Evolutionary conservation across 30 jellyfish, hydroid and myxozoan species (phyloP).

Genomic region (Nemopilema nomurai): DNA sequence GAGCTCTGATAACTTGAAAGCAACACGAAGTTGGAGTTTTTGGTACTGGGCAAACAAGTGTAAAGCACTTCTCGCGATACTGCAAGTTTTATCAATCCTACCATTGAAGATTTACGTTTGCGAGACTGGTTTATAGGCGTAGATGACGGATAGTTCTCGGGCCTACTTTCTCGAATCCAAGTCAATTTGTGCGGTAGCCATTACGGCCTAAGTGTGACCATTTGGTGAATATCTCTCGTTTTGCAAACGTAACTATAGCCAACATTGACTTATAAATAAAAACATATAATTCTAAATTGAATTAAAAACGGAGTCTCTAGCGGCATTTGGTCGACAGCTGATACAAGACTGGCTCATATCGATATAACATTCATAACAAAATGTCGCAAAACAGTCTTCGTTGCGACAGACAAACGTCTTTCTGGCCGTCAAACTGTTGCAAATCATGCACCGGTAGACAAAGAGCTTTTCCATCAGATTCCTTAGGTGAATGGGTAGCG

Average conservation of each 20-base stretch:
- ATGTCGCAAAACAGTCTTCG: constrained; percentile 74
- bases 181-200: no score
- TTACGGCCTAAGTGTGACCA: neutral
- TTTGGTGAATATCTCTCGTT: neutral
- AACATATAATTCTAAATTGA: constrained; percentile 16
- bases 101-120: no score
- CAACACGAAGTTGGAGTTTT: no score
- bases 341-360: constrained; percentile 91
- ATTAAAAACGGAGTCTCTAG: constrained; percentile 60
- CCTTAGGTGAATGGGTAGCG: constrained; percentile 59
- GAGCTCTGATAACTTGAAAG: no score
- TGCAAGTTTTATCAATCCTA: no score
- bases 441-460: constrained; percentile 89
- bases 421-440: constrained; percentile 68
- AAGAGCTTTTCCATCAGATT: constrained; percentile 31
- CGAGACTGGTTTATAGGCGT: no score
- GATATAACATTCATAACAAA: constrained; percentile 85
- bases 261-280: neutral
- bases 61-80: no score
- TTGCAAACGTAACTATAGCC: neutral
- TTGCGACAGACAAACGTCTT: constrained; percentile 71
- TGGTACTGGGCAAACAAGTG: no score
- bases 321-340: constrained; percentile 64
- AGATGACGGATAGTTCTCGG: no score
- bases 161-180: no score